Base-by-base conservation (phyloP, 2,113 vertebrate genomes). In the Prionailurus viverrinus region DNA sequence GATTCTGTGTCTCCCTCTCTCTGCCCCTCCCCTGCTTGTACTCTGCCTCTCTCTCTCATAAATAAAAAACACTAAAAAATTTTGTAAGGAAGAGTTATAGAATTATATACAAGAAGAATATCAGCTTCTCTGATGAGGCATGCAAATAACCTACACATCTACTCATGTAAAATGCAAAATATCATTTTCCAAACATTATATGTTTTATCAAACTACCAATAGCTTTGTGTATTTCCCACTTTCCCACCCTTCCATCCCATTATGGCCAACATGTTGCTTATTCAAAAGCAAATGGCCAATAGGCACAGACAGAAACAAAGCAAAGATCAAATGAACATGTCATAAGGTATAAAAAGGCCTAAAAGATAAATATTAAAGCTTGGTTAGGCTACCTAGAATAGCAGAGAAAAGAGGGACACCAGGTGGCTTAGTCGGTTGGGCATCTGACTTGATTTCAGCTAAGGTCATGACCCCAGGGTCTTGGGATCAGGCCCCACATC, bases 211-310 rank as follows among this genome's bases (percentile, higher is more conserved):
- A 94, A 85, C 58, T 83, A 89, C 29, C 53, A 61, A 23, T 78
- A n/a, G 41, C 33, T 92, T 76, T 78, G 41, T n/a, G 63, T 73
- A 86, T 27, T 85, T 31, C 36, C 27, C 66, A 71, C n/a, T 36
- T 91, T 94, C 63, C 79, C 48, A 66, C 14, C 39, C 19, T 87
- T 55, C 55, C 31, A 65, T 41, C n/a, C 39, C 53, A 79, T 66
- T 31, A 91, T 16, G 25, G 89, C 27, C 39, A 91, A 93, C 45
- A 31, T 61, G 29, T 27, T 76, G 33, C 16, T 71, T 82, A 86
- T 69, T 73, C 39, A 94, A 96, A 96, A 97, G n/a, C 33, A 89
- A 96, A 87, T 36, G 39, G 51, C 48, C 71, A 89, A 3, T 66
- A 58, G 33, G 39, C 21, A 51, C 15, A n/a, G 12, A 53, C 0